A percentile compares a stretch with the other conserved stretches of the same genome.
These are phyloP conservation scores for Trinectes maculatus DNA, from an alignment of 2,113 vertebrate species.

Conservation along the genomic window DNA sequence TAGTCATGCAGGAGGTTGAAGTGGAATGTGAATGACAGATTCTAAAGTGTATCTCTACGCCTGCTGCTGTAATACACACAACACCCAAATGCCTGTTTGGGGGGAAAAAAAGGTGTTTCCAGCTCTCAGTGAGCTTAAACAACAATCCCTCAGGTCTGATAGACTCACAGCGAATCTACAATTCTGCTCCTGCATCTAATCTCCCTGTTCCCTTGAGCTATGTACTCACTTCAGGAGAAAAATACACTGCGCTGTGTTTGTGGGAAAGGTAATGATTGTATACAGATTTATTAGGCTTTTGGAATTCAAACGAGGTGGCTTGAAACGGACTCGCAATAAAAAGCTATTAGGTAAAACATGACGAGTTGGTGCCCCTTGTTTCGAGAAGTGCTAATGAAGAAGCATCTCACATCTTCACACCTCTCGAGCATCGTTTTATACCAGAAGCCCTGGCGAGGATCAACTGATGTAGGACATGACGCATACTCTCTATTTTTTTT, in stretches of 20 bases:
- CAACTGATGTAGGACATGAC: constrained; percentile 1
- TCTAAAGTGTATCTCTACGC: constrained; percentile 16
- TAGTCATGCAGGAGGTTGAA: constrained; percentile 65
- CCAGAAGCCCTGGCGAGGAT: neutral
- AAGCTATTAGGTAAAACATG: constrained; percentile 21
- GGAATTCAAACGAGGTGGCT: constrained; percentile 22
- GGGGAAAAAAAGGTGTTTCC: constrained; percentile 18
- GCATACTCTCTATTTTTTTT: neutral
- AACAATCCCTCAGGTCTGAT: constrained; percentile 45
- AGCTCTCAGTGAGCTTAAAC: constrained; percentile 45
- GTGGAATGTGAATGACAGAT: constrained; percentile 46
- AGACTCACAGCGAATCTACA: constrained; percentile 61
- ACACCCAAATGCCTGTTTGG: neutral
- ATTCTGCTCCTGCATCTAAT: constrained; percentile 67
- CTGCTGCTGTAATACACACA: constrained; percentile 27
- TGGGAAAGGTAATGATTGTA: constrained; percentile 49
- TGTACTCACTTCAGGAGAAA: constrained; percentile 41
- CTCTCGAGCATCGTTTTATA: constrained; percentile 3
- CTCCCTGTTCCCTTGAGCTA: constrained; percentile 45
- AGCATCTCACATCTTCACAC: neutral
- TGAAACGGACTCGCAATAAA: constrained; percentile 12
- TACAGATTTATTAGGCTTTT: constrained; percentile 20
- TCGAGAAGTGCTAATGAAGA: constrained; percentile 16
- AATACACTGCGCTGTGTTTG: constrained; percentile 27
- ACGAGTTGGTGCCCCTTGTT: constrained; percentile 10